These are phyloP conservation scores for Bothrops jararaca DNA, from an alignment of 2,113 vertebrate species.

Conservation along the genomic window DNA sequence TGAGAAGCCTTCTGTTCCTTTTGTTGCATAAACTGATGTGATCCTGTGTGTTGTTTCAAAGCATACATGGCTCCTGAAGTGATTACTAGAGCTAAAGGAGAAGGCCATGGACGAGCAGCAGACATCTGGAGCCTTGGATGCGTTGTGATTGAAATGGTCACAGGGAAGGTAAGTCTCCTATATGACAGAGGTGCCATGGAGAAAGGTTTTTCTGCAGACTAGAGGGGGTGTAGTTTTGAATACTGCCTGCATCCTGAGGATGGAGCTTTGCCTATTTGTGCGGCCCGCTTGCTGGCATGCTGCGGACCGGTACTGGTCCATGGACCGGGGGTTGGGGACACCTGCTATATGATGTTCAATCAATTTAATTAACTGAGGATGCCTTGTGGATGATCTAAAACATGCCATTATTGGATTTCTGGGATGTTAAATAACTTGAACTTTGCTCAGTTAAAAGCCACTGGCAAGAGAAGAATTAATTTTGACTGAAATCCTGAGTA, in stretches of 20 bases:
- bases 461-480: background rate
- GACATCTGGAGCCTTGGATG: constrained; percentile 98
- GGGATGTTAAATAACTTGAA: background rate
- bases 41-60: constrained; percentile 56
- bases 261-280: no score
- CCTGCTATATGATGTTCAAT: background rate
- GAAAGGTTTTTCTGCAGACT: no score
- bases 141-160: constrained; percentile 98
- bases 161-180: constrained; percentile 85
- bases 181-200: background rate
- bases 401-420: background rate
- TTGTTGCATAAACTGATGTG: constrained; percentile 33
- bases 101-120: constrained; percentile 94
- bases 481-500: background rate
- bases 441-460: background rate
- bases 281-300: no score
- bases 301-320: no score
- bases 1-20: background rate
- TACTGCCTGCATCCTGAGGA: no score
- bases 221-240: no score
- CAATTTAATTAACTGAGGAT: background rate
- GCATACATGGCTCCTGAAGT: constrained; percentile 99
- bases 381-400: background rate
- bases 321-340: no score
- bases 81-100: constrained; percentile 95